Evolutionary conservation across 2,113 vertebrate genomes (phyloP), one percentile per base, ranked within the genome.

Genomic region (Catharus minimus): DNA sequence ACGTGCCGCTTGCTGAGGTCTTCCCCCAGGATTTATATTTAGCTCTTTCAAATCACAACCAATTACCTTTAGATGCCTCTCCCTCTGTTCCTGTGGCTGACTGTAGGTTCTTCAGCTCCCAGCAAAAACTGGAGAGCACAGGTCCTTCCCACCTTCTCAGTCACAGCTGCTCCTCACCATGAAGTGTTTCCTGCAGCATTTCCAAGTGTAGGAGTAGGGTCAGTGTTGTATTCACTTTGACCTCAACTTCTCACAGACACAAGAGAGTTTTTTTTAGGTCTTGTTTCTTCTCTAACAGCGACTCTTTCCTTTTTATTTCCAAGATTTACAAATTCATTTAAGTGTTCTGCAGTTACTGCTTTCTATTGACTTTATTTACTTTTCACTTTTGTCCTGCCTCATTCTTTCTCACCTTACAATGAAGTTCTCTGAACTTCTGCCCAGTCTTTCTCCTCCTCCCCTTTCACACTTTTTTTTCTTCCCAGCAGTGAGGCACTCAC

Each of bases 21-120:
- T 95, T 96, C 87, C 93, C 89, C 62, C 64, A 49, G 78, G 94
- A 83, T 92, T 94, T 96, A 94, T 95, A 95, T 95, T 94, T 95
- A 95, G 92, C 66, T 88, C 88, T 92, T 90, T 90, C 36, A 8
- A 83, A 91, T 92, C 88, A 66, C 67, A 82, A 86, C 62, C 88
- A 87, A 88, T 92, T 92, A 92, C 33, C 49, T 82, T 73, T 18
- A 4, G 65, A 13, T 28, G 55, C 39, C 38, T 92, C 52, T 73
- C 38, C 38, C 39, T 84, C 84, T 77, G 41, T 71, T 90, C 38
- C 60, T 0, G 0, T 2, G 1, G 64, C 77, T 88, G 81, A 20
- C n/a, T 5, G 3, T 14, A 43, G 53, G 47, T 22, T 73, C 55
- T 92, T 57, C 73, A 60, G 67, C 47, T 66, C 43, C 68, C 11